phyloP scores from a whole-genome alignment of 1,140 invertebrate genomes.

The Drosophila mauritiana region DNA sequence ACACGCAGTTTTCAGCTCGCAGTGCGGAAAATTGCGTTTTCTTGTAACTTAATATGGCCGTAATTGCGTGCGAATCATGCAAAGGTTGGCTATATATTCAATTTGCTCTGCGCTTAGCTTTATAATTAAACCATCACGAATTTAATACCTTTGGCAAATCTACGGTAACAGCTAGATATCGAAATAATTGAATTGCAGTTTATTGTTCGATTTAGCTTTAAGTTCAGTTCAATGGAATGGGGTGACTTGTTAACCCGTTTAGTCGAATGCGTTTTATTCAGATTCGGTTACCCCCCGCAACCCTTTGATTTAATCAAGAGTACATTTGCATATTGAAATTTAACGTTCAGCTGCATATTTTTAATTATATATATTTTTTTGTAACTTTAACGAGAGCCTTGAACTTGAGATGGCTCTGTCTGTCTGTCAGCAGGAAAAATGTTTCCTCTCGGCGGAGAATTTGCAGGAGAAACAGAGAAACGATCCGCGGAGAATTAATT shows the following conservation, averaged over 20 bases:
- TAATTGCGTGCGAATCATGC: not conserved
- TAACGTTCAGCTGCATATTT: not conserved
- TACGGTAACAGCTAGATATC: too few relatives aligned
- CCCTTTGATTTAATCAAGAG: constrained; percentile 30
- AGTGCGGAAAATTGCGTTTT: not conserved
- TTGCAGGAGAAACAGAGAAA: not conserved
- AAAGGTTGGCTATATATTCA: not conserved
- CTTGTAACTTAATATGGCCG: constrained; percentile 11
- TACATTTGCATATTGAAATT: constrained; percentile 34
- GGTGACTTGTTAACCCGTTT: constrained; percentile 2
- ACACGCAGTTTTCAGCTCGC: constrained; percentile 10
- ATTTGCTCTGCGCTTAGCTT: not conserved
- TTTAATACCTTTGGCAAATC: too few relatives aligned
- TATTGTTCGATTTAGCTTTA: not conserved
- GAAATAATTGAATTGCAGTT: too few relatives aligned
- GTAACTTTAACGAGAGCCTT: constrained; percentile 45
- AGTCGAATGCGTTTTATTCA: constrained; percentile 22
- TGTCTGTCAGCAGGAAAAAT: not conserved
- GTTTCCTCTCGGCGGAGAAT: not conserved
- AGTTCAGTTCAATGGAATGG: not conserved
- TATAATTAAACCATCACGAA: not conserved
- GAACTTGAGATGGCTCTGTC: constrained; percentile 23
- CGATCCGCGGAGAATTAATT: constrained; percentile 29
- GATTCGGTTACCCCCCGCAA: not conserved
- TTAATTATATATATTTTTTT: not conserved